Base-by-base conservation (phyloP, 1,140 invertebrate genomes). In the Ctenoplectra terminalis region DNA sequence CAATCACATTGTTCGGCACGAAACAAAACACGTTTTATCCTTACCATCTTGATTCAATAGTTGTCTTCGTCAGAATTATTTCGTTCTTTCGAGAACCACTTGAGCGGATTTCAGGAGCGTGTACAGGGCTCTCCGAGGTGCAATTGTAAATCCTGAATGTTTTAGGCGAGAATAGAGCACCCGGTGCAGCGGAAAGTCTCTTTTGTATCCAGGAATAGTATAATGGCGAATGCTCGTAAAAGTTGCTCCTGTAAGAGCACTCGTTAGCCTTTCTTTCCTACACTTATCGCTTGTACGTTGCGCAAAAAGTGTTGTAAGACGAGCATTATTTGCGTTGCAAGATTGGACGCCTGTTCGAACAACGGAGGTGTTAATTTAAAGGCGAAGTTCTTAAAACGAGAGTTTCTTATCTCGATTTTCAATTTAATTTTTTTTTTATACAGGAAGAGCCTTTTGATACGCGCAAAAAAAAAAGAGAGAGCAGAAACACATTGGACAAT, bases 181-280 rank as follows among this genome's bases (percentile, higher is more conserved):
- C 31, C 56, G 46, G 2, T 56, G 50, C 11, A 52, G 60, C 70
- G 4, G 4, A 4, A 48, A 67, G 66, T 9, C 64, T 70, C 50
- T 79, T 86, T 73, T 85, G 79, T 82, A 82, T 76, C 82, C 63
- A 50, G 70, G 20, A 34, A 56, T 81, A 52, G 56, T 67, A 86
- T 71, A 84, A 86, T 81, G 66, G 72, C n/a, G 71, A 60, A 43
- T 56, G 63, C 48, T 64, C 72, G 83, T 63, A 75, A 71, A 76
- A 75, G 77, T 31, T 43, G 50, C 23, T 46, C 29, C 80, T 72
- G 37, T 61, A 15, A 66, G 69, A 48, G 61, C 69, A 26, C 83
- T 85, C 61, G 73, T 78, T 86, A 79, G 81, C 58, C 64, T 46
- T 40, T 52, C 31, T 77, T 46, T n/a, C 29, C 9, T 69, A 15